phyloP scores from a whole-genome alignment of 2,888 invertebrate genomes.

The Nomada lathburiana region DNA sequence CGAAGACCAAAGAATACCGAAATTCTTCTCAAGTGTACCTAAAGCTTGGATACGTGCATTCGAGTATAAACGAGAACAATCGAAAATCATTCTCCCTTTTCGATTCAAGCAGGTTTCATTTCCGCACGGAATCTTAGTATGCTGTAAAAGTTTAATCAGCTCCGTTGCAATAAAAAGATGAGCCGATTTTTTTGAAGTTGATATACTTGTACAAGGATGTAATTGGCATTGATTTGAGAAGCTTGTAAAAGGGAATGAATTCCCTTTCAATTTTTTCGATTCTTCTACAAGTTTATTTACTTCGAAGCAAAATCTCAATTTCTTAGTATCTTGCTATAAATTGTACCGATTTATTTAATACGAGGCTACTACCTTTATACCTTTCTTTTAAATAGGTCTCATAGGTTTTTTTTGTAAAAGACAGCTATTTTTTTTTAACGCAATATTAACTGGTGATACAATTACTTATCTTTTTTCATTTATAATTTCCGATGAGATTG shows the following conservation, averaged over 20 bases:
- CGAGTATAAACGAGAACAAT: not conserved
- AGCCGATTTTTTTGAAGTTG: not conserved
- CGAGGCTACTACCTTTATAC: slow-evolving; percentile 3
- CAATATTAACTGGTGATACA: not conserved
- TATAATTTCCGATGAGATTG: not conserved
- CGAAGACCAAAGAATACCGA: too few species aligned
- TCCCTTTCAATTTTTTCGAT: not conserved
- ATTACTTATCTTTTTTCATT: not conserved
- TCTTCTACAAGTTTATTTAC: not conserved
- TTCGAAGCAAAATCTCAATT: not conserved
- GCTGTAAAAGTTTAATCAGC: not conserved
- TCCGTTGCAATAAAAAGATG: not conserved
- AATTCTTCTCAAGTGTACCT: not conserved
- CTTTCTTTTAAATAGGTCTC: not conserved
- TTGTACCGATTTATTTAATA: not conserved
- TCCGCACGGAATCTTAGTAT: not conserved
- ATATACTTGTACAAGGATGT: not conserved
- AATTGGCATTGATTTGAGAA: not conserved
- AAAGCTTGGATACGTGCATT: not conserved
- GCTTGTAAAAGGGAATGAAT: not conserved
- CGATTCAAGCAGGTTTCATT: slow-evolving; percentile 23
- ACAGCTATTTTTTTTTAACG: not conserved
- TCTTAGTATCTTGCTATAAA: not conserved
- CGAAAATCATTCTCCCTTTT: not conserved
- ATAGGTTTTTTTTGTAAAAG: not conserved